Conservation (phyloP, 2,113 vertebrate genomes). For the Grammatotria lemairii region DNA sequence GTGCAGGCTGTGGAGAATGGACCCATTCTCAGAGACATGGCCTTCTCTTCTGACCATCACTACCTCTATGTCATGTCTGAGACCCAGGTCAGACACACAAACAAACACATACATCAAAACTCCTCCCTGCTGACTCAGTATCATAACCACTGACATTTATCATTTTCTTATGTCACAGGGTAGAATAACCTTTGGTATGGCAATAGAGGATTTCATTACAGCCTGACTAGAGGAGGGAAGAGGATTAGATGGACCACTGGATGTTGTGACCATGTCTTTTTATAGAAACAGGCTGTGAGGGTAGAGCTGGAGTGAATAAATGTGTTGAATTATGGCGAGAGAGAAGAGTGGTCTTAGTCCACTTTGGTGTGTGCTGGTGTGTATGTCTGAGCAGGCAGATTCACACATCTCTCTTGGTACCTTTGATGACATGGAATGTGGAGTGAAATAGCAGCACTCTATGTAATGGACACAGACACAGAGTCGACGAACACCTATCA, state of each 20-base stretch:
- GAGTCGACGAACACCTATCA: conserved; percentile 22
- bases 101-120: background rate
- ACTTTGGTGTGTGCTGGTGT: background rate
- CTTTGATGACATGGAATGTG: conserved; percentile 52
- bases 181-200: conserved; percentile 9
- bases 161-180: conserved; percentile 15
- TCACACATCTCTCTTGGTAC: conserved; percentile 21
- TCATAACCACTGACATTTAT: conserved; percentile 7
- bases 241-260: conserved; percentile 11
- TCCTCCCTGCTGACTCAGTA: background rate
- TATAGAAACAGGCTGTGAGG: conserved; percentile 7
- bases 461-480: conserved; percentile 48
- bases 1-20: conserved; percentile 87
- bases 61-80: conserved; percentile 96
- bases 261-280: conserved; percentile 11
- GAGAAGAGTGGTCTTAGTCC: conserved; percentile 4
- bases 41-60: conserved; percentile 86
- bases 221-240: background rate
- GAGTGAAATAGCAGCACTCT: conserved; percentile 56
- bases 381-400: background rate
- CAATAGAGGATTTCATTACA: conserved; percentile 23
- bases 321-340: conserved; percentile 35
- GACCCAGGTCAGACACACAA: conserved; percentile 80
- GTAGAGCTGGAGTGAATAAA: conserved; percentile 26
- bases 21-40: conserved; percentile 90